Conservation (phyloP, 2,113 vertebrate species). For the Ceuthmochares aereus region DNA sequence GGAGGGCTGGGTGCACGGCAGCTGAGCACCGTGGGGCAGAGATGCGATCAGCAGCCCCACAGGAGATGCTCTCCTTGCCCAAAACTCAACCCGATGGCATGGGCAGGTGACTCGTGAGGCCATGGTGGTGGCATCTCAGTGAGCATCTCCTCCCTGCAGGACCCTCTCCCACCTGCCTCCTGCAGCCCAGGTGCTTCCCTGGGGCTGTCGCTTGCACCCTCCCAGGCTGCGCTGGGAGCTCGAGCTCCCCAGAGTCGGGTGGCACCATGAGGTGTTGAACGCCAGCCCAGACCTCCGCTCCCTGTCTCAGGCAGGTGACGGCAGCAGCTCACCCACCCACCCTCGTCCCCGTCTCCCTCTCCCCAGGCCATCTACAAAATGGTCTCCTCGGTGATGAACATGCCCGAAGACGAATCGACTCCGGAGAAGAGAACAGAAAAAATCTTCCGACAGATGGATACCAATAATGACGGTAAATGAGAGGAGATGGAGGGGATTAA, state of each 20-base stretch:
- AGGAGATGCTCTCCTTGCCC: not conserved
- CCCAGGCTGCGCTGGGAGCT: not conserved
- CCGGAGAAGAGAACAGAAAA: constrained; percentile 99
- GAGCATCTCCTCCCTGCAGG: not conserved
- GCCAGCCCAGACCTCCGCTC: not conserved
- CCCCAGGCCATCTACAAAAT: constrained; percentile 98
- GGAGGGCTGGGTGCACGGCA: not conserved
- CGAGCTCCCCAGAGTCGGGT: fast-evolving
- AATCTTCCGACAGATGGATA: constrained; percentile 99
- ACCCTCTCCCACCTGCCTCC: not conserved
- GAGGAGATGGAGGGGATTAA: constrained; percentile 52
- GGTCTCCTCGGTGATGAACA: constrained; percentile 99
- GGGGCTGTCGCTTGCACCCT: not conserved
- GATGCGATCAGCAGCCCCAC: fast-evolving
- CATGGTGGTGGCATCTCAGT: fast-evolving
- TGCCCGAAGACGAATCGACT: constrained; percentile 98
- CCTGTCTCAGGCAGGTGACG: fast-evolving
- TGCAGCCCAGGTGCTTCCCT: not conserved
- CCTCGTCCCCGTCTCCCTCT: not conserved
- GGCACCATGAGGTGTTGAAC: fast-evolving
- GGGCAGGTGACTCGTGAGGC: fast-evolving
- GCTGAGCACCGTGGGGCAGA: not conserved
- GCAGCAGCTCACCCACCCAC: not conserved
- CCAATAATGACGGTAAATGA: constrained; percentile 95
- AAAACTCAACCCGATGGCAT: not conserved